phyloP scores from a whole-genome alignment of 2,797 vertebrate genomes.

The Bradypus variegatus region DNA sequence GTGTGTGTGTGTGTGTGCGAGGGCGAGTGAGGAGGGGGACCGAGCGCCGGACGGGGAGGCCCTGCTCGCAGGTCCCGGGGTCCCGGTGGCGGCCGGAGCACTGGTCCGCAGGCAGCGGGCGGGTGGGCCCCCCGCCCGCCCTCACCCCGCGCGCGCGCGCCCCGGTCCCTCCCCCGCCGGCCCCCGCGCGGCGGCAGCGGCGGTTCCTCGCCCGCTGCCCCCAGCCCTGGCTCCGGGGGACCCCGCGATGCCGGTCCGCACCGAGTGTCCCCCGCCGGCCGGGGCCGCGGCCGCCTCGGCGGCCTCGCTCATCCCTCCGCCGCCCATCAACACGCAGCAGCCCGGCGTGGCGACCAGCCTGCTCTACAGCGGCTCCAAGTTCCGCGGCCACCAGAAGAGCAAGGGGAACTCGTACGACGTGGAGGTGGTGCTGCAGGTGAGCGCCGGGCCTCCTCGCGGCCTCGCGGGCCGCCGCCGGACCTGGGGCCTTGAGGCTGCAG shows the following conservation, averaged over 20 bases:
- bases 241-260: slow-evolving; percentile 92
- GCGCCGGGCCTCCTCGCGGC: slow-evolving; percentile 56
- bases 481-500: slow-evolving; percentile 7
- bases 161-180: slow-evolving; percentile 36
- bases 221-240: slow-evolving; percentile 77
- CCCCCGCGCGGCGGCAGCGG: slow-evolving; percentile 56
- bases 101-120: slow-evolving; percentile 51
- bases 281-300: slow-evolving; percentile 80
- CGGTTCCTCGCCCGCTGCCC: slow-evolving; percentile 68
- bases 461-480: slow-evolving; percentile 2
- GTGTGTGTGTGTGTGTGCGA: not conserved
- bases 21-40: slow-evolving; percentile 48
- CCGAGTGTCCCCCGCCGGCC: slow-evolving; percentile 75
- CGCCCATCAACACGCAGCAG: slow-evolving; percentile 95
- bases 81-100: slow-evolving; percentile 44
- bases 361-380: slow-evolving; percentile 95
- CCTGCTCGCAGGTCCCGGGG: slow-evolving; percentile 46
- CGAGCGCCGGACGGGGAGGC: slow-evolving; percentile 49
- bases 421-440: slow-evolving; percentile 95
- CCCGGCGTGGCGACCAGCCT: slow-evolving; percentile 91
- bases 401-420: slow-evolving; percentile 98
- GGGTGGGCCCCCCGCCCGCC: not conserved
- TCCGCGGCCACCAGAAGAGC: slow-evolving; percentile 95
- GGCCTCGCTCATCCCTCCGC: slow-evolving; percentile 86
- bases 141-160: slow-evolving; percentile 45